These are phyloP conservation scores for Sesia apiformis DNA, from an alignment of 2,888 invertebrate genomes.

Conservation along the genomic window DNA sequence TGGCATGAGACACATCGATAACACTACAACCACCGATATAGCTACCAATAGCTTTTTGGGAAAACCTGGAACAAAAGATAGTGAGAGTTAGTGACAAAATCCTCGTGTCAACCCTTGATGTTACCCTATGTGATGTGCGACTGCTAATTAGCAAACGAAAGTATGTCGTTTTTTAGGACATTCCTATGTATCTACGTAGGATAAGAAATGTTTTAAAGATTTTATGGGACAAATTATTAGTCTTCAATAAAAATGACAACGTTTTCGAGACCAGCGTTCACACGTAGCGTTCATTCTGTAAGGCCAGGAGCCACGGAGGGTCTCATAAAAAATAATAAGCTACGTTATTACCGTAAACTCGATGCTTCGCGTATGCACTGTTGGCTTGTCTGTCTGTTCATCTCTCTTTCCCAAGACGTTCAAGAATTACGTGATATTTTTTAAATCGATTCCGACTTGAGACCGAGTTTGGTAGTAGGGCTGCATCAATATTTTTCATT, in stretches of 20 bases:
- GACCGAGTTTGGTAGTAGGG: neutral
- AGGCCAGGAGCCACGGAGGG: constrained; percentile 24
- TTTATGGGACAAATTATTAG: too few species aligned
- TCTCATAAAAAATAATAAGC: constrained; percentile 71
- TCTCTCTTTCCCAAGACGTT: constrained; percentile 44
- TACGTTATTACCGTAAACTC: constrained; percentile 44
- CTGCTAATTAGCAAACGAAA: too few species aligned
- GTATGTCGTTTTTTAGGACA: too few species aligned
- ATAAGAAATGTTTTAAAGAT: too few species aligned
- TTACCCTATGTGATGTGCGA: too few species aligned
- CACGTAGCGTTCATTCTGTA: constrained; percentile 20
- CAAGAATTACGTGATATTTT: constrained; percentile 38
- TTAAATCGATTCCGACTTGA: constrained; percentile 14
- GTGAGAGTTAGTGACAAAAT: too few species aligned
- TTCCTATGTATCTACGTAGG: too few species aligned
- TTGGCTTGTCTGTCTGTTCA: constrained; percentile 38
- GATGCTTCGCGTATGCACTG: constrained; percentile 22
- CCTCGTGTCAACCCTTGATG: too few species aligned
- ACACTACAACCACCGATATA: constrained; percentile 54
- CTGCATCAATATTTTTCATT: neutral
- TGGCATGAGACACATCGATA: constrained; percentile 59
- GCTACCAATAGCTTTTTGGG: constrained; percentile 70
- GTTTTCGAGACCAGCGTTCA: constrained; percentile 3
- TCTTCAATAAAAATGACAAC: too few species aligned
- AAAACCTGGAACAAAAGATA: constrained; percentile 58